Base-by-base conservation (phyloP, 2,797 vertebrate genomes). In the Bradypus variegatus region DNA sequence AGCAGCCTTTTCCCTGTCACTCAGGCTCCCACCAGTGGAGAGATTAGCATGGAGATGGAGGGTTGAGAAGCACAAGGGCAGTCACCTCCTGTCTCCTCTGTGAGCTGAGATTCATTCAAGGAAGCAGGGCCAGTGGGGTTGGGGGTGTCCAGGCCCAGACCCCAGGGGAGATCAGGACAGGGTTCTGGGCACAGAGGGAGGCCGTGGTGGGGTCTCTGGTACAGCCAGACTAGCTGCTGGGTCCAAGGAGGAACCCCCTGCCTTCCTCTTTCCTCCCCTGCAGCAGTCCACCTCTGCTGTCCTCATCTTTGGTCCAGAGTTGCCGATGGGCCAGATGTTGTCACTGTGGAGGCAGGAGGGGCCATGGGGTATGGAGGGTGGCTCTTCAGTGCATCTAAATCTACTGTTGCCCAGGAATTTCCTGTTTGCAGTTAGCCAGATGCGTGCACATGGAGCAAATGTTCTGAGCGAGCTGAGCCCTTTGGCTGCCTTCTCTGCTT, bases 1-100 rank as follows among this genome's bases (percentile, higher is more conserved):
- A 79, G 77, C 89, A 79, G 91, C 73, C 93, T 77, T 72, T 21
- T 33, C 65, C 88, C 92, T 89, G 91, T 88, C 96, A 94, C 93
- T 94, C 93, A 88, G 86, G 50, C 75, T 69, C 78, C 64, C 41
- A 3, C 48, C 45, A 4, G 91, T 58, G 8, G 78, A 36, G 75
- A 75, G 65, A 94, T 90, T 78, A 90, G 77, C 95, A 95, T 92
- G 60, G 91, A 84, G 67, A 86, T 0, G 0, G 64, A 78, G 50
- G 64, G 23, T 21, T 13, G 67, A 21, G 50, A 38, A 36, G 8
- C 65, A 36, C 2, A 50, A 60, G 85, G 88, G 55, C 88, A 31
- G 12, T 53, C 7, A 6, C 73, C 87, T 73, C 89, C 89, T n/a
- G 64, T 73, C 94, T 86, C 3, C 91, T 65, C 64, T 5, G 13